Base-by-base conservation (phyloP, 2,888 invertebrate species). In the Drosophila peninsularis region DNA sequence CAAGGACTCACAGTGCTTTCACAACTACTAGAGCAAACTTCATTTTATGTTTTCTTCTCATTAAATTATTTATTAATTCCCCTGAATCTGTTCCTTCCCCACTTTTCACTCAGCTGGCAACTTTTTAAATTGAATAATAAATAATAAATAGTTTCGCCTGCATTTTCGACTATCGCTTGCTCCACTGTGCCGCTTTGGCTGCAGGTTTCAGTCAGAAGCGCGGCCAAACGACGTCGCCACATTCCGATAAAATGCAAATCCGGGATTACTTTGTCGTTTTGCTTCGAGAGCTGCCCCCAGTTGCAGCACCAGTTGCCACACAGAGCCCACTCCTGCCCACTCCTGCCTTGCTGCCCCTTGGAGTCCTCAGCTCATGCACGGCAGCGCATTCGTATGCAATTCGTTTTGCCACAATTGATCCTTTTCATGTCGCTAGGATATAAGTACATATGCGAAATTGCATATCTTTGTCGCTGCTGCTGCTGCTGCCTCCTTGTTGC, bases 361-460 rank as follows among this genome's bases (percentile, higher is more conserved):
- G 34, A 34, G 50, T 36, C 36, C 50, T 34, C 55, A 39, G 54
- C 55, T 54, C 60, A 55, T 70, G 54, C 74, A 64, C 50, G 69
- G 69, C 73, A 71, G 68, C 72, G 73, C 88, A 89, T 87, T 87
- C 86, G 89, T 89, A 87, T 87, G 86, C 86, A 87, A 87, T 87
- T 89, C 86, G 86, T 88, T 87, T 89, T 89, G 89, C 86, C 86
- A 87, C 86, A 87, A 87, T 87, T 87, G 86, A 87, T 87, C 86
- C 86, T 87, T 87, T 87, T 87, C 89, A 88, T 86, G 89, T 86
- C 88, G 88, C 89, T 85, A 82, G 89, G 89, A 86, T 86, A 86
- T 89, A 89, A 88, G 86, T 89, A 89, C 86, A 89, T 86, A 86
- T 86, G 89, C 85, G 88, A 89, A 86, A 86, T 86, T 86, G 85